phyloP scores from a whole-genome alignment of 1,140 invertebrate species.

The Uloborus diversus region DNA sequence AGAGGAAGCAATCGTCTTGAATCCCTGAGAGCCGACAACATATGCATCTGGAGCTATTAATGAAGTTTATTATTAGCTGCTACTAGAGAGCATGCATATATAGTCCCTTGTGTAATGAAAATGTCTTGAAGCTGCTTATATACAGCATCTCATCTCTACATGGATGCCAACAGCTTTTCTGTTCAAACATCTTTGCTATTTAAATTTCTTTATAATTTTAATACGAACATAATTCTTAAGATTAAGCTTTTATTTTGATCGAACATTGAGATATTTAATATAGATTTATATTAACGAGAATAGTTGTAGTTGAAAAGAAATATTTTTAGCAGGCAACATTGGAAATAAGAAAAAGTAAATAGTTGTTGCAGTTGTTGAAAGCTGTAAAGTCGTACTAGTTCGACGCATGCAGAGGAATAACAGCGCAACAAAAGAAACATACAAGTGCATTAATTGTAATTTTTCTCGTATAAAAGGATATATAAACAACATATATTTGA shows the following conservation, averaged over 20 bases:
- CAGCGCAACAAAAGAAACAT: not conserved
- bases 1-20: not conserved
- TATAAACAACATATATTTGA: constrained; percentile 26
- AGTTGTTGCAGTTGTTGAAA: not conserved
- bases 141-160: not conserved
- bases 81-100: not conserved
- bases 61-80: not conserved
- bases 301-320: constrained; percentile 14
- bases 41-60: not conserved
- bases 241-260: not conserved
- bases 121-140: not conserved
- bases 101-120: not conserved
- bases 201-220: too few relatives aligned
- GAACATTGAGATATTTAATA: not conserved
- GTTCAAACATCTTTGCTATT: too few relatives aligned
- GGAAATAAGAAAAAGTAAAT: not conserved
- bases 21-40: too few relatives aligned
- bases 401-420: not conserved
- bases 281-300: constrained; percentile 25
- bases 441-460: constrained; percentile 18
- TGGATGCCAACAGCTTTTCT: not conserved
- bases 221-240: not conserved
- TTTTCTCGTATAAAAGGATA: not conserved
- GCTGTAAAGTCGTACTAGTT: not conserved
- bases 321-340: not conserved